Evolutionary conservation across 2,888 invertebrate species (phyloP), one percentile per base, ranked within the genome.

Genomic region (Cylindroiulus punctatus): DNA sequence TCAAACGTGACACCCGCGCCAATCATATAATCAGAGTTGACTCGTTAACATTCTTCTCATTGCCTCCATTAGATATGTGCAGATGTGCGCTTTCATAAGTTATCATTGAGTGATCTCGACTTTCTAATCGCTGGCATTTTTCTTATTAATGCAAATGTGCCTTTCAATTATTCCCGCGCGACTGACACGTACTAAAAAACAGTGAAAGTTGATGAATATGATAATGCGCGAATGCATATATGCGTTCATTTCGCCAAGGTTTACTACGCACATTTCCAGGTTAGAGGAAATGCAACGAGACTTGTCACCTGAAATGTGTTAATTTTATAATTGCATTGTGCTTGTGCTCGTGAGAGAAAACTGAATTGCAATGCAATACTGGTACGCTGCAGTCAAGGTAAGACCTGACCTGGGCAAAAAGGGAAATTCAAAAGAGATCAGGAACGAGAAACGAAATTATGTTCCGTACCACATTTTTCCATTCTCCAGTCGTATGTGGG

Each of bases 171-270:
- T 47, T 47, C 47, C 14, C n/a, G 57, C 4, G 2, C 57, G n/a
- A 4, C 22, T 65, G 65, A 65, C 22, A 65, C 10, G 26, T 26
- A 26, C 22, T 26, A 65, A 65, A 65, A 22, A 22, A 8, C 65
- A 26, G 65, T 65, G 65, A 65, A 65, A 65, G 65, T 65, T 65
- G 65, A 65, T 65, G 65, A 65, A 65, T 65, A 65, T 65, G 65
- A 26, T 65, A 65, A 65, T 65, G 65, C 22, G 1, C 26, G 22
- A 65, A 65, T 65, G 65, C 8, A 65, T 40, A 40, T 40, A 52
- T 65, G n/a, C 65, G 26, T 65, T 65, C 26, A 22, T 65, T 40
- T 65, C 26, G 22, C 26, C 65, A 65, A 65, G 65, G 65, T 65
- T 65, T 65, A 65, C 65, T 65, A 65, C 65, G 65, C 65, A 26